A percentile compares a stretch with the other conserved stretches of the same genome.
These are phyloP conservation scores for Castor canadensis DNA, from an alignment of 2,113 vertebrate species.

Conservation along the genomic window DNA sequence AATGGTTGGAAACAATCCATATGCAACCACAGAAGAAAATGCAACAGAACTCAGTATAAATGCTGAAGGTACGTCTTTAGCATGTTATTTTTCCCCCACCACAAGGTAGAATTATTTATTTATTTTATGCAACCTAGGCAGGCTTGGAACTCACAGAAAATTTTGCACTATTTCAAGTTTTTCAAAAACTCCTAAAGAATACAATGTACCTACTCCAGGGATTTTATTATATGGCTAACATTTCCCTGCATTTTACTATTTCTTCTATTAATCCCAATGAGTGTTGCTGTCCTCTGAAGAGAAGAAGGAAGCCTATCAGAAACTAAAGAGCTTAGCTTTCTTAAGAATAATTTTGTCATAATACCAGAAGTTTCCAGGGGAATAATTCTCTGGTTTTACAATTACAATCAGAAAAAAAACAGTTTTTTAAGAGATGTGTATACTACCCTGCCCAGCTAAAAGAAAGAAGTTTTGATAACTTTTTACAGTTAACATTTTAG, in stretches of 20 bases:
- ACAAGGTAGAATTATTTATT: not conserved
- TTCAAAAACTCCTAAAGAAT: constrained; percentile 17
- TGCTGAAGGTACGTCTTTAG: constrained; percentile 90
- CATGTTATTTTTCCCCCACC: not conserved
- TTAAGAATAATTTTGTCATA: not conserved
- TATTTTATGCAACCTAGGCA: not conserved
- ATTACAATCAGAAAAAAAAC: not conserved
- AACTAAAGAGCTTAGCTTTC: not conserved
- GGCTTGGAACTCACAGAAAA: not conserved
- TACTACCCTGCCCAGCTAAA: not conserved
- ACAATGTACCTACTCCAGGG: not conserved
- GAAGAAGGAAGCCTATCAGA: not conserved
- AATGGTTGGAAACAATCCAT: constrained; percentile 96
- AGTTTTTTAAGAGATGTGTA: not conserved
- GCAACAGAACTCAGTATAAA: constrained; percentile 90
- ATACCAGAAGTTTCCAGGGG: not conserved
- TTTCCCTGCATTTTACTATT: not conserved
- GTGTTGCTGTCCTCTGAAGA: not conserved
- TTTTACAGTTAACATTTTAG: constrained; percentile 10
- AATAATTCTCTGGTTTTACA: not conserved
- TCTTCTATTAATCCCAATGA: not conserved
- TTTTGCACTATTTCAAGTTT: not conserved
- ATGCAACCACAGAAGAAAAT: constrained; percentile 87
- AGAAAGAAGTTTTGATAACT: not conserved
- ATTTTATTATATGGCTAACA: not conserved